Conservation (phyloP, 2,888 invertebrate genomes). For the Nematopogon swammerdamellus region DNA sequence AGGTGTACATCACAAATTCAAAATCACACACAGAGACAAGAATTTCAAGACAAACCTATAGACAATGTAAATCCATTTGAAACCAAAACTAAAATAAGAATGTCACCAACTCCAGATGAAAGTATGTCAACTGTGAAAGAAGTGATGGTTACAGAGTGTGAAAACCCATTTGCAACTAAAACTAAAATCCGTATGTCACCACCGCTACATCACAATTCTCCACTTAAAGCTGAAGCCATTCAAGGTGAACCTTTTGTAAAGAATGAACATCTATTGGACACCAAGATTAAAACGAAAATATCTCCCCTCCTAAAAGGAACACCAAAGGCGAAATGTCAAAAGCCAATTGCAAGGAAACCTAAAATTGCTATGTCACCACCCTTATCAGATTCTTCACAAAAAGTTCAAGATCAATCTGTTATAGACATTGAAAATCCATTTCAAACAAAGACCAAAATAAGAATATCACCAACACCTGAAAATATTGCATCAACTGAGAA, state of each 20-base stretch:
- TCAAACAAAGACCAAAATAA: constrained; percentile 20
- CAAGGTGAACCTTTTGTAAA: too few species aligned
- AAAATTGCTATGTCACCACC: too few species aligned
- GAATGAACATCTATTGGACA: constrained; percentile 38
- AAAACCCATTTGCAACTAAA: constrained; percentile 32
- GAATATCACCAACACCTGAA: background rate
- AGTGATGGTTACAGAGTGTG: background rate
- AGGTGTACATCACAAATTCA: too few species aligned
- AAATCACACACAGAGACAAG: too few species aligned
- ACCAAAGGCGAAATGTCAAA: too few species aligned
- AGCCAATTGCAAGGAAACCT: too few species aligned
- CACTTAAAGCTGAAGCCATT: too few species aligned
- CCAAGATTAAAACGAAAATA: constrained; percentile 31
- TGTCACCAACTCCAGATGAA: background rate
- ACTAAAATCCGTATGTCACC: constrained; percentile 28
- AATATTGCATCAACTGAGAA: background rate
- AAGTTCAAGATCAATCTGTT: too few species aligned
- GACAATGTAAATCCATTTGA: constrained; percentile 10
- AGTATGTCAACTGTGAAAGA: background rate
- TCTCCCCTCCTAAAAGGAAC: constrained; percentile 8
- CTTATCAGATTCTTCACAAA: too few species aligned
- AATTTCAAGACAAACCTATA: too few species aligned
- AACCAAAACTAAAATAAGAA: constrained; percentile 20
- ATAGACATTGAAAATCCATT: constrained; percentile 10
- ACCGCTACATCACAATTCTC: constrained; percentile 10